These are phyloP conservation scores for Tretioscincus oriximinensis DNA, from an alignment of 2,113 vertebrate genomes.

Conservation along the genomic window DNA sequence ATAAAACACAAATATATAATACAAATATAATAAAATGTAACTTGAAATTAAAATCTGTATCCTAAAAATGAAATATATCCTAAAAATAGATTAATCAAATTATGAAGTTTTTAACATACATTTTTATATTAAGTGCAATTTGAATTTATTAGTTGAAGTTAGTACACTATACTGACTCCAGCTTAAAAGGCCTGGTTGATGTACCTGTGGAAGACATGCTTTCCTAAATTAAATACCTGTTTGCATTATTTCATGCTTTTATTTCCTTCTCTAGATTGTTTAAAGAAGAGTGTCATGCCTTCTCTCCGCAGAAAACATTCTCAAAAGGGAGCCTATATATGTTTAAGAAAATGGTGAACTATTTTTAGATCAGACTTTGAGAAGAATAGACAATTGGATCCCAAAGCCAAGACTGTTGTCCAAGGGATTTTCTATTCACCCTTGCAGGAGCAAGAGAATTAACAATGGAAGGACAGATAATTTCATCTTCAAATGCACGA, in stretches of 20 bases:
- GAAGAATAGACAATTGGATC: slow-evolving; percentile 59
- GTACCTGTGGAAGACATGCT: neutral
- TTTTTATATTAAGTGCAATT: no score
- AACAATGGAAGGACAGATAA: slow-evolving; percentile 81
- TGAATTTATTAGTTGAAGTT: no score
- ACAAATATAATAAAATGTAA: no score
- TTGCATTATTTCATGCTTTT: slow-evolving; percentile 18
- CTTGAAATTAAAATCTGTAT: no score
- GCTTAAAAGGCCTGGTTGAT: accelerated
- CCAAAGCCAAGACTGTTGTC: slow-evolving; percentile 74
- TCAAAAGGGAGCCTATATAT: slow-evolving; percentile 78
- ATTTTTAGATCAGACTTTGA: slow-evolving; percentile 73
- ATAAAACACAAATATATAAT: no score
- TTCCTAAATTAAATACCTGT: neutral
- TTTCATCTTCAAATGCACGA: slow-evolving; percentile 90
- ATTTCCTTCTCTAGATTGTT: slow-evolving; percentile 30
- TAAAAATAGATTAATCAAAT: no score
- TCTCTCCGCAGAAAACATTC: slow-evolving; percentile 63
- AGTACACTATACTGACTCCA: no score
- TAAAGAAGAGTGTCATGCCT: slow-evolving; percentile 72
- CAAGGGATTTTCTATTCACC: slow-evolving; percentile 79
- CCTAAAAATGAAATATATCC: no score
- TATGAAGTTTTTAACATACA: no score
- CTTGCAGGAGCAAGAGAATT: slow-evolving; percentile 75
- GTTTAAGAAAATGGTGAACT: slow-evolving; percentile 87